phyloP scores from a whole-genome alignment of 2,888 invertebrate genomes.

The Lypha dubia region DNA sequence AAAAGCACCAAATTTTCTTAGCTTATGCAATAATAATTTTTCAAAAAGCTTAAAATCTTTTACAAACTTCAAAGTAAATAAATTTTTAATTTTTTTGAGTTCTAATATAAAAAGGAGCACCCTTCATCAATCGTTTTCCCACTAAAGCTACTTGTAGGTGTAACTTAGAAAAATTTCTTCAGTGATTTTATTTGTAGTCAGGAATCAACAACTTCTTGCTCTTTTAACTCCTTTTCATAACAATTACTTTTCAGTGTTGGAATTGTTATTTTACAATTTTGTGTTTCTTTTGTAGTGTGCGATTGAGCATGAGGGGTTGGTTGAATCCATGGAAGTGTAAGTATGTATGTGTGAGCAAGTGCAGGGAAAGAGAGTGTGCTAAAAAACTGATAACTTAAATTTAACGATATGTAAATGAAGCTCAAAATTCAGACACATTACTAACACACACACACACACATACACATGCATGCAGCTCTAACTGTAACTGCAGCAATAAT shows the following conservation, averaged over 20 bases:
- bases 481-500: constrained; percentile 16
- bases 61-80: too few species aligned
- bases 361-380: constrained; percentile 45
- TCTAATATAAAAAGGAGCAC: too few species aligned
- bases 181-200: background rate
- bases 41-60: too few species aligned
- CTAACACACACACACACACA: constrained; percentile 30
- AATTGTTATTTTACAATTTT: constrained; percentile 32
- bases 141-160: background rate
- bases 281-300: constrained; percentile 8
- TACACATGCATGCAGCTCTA: constrained; percentile 20
- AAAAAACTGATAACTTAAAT: constrained; percentile 72
- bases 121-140: too few species aligned
- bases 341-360: background rate
- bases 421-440: constrained; percentile 70
- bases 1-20: too few species aligned
- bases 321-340: background rate
- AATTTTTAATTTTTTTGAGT: too few species aligned
- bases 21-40: too few species aligned
- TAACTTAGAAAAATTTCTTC: background rate
- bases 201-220: background rate
- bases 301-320: background rate
- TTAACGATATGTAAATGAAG: constrained; percentile 73
- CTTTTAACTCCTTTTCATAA: background rate
- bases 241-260: background rate